Percentiles rank a stretch among this genome's conserved stretches.
These are phyloP conservation scores for Sciurus vulgaris DNA, from an alignment of 2,797 vertebrate genomes.

Conservation along the genomic window DNA sequence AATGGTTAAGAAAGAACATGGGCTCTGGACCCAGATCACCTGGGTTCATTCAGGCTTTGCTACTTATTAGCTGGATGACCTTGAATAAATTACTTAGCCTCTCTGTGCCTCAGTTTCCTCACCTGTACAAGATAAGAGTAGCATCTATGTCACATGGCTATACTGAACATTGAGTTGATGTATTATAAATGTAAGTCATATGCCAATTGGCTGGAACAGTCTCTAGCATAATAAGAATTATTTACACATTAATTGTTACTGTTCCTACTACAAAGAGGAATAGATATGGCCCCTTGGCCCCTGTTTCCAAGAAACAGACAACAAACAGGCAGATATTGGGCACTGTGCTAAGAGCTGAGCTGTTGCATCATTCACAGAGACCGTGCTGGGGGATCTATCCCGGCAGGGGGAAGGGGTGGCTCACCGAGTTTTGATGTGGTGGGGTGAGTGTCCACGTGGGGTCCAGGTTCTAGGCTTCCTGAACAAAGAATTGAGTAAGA, in stretches of 20 bases:
- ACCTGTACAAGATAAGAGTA: neutral
- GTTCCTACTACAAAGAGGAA: neutral
- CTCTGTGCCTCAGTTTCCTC: neutral
- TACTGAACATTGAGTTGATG: neutral
- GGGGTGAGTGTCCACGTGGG: too few species aligned
- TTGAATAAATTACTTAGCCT: neutral
- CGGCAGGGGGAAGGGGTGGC: neutral
- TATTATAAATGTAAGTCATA: neutral
- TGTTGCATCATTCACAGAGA: rapidly evolving
- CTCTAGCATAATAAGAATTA: neutral
- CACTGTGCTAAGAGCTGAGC: neutral
- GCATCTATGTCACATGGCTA: neutral
- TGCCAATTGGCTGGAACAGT: neutral
- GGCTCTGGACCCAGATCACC: neutral
- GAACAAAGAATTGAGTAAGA: too few species aligned
- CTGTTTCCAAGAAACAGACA: neutral
- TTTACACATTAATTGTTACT: neutral
- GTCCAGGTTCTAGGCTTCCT: too few species aligned
- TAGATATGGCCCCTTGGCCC: neutral
- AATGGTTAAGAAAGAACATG: neutral
- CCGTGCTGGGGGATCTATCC: neutral
- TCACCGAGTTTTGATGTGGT: too few species aligned
- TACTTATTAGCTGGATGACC: neutral
- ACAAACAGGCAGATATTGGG: neutral
- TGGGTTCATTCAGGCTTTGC: neutral